Evolutionary conservation across 2,888 invertebrate genomes (phyloP), one percentile per base, ranked within the genome.

Genomic region (Horisme vitalbata): DNA sequence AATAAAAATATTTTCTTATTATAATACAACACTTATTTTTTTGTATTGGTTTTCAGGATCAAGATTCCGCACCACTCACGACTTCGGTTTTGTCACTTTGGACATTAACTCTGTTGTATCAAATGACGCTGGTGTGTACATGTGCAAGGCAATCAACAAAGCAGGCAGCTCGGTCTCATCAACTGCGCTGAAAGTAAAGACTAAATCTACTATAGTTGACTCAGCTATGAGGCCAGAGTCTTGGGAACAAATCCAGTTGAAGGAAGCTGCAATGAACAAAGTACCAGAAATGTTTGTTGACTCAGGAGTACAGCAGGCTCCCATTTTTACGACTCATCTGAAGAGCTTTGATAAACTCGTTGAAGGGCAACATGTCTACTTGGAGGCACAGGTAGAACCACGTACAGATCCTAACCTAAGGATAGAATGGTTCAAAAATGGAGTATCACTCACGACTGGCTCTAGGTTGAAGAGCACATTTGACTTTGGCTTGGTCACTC

Each of bases 111-210:
- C 96, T 12, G 96, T 96, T 2, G 95, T 97, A 14, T 90, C 95
- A 1, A 95, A 96, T 71, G 98, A 98, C 81, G 95, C 97, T 23
- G 98, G 98, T 28, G 92, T 97, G 0, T 98, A 98, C 79, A 96
- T 95, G 91, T 97, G 97, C 79, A 96, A 97, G 76, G 98, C 98
- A 0, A 95, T 95, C 55, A 99, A 99, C 78, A 95, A 93, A 64
- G 95, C 97, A 30, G 99, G 99, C 24, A 97, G 98, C 82, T 97
- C 97, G 5, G 96, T 97, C 0, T 97, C 97, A 8, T 96, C 97
- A 0, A 95, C 96, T 37, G 94, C 97, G 2, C 92, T 98, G 74
- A 96, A 96, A 86, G 96, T 98, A 0, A 96, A 95, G 83, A 93
- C 94, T 1, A 94, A 94, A 61, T 93, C 95, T 0, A 94, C 94